Base-by-base conservation (phyloP, 2,797 vertebrate genomes). In the Lithobates pipiens region DNA sequence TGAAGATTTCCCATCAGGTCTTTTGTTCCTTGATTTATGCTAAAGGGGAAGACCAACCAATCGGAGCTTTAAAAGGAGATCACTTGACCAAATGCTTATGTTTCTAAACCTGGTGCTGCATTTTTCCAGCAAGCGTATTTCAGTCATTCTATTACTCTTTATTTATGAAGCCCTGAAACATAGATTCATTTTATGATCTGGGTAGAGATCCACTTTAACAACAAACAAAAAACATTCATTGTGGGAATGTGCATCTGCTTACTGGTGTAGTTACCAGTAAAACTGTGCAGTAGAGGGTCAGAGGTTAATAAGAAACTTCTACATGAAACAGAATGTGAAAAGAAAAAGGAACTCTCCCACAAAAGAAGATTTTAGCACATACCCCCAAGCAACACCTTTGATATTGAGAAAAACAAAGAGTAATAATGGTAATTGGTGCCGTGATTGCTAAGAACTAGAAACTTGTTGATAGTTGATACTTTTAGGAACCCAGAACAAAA, bases 351-450 rank as follows among this genome's bases (percentile, higher is more conserved):
- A 73, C 46, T 46, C 44, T 83, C 36, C 72, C 71, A 67, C n/a
- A 46, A 63, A 83, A 75, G 25, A 83, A 75, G 36, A 65, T 16
- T 50, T 39, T 81, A 73, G 32, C 76, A 86, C 46, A 71, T 80
- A 25, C 73, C 84, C 65, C 36, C 65, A 57, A 82, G 84, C 84
- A 71, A 86, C 13, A 27, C 8, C 84, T 86, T 81, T 86, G 78
- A 86, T 81, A 78, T 82, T 63, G 2, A 63, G 25, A 70, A 44
- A 81, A 76, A 70, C 63, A 76, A 80, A 85, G 16, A 69, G 69
- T 13, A 21, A 63, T 63, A 16, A 27, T 76, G 63, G 8, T 80
- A 85, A 85, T 85, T 71, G 70, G 29, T 39, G 36, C 16, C 27
- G 44, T 25, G 18, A 54, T 4, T 61, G 46, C 42, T 70, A n/a